Evolutionary conservation across 2,113 vertebrate species (phyloP).

Genomic region (Alaudala cheleensis): DNA sequence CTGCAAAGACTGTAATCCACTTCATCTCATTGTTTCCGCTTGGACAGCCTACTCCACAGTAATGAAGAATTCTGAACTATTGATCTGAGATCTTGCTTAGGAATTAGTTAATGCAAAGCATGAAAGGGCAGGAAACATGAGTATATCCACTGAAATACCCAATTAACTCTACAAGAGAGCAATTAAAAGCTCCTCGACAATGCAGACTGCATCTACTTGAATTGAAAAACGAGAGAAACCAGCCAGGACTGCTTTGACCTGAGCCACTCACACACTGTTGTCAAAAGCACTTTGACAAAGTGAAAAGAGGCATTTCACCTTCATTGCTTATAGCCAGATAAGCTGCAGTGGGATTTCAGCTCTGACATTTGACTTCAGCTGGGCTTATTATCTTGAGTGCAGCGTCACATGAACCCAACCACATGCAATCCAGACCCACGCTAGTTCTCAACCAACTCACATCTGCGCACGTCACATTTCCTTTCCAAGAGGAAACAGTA

Average conservation of each 20-base stretch:
- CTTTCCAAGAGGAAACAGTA: neutral
- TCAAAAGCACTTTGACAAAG: neutral
- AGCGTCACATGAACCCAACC: neutral
- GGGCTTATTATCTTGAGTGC: neutral
- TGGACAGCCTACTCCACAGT: neutral
- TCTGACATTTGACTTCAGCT: constrained; percentile 1
- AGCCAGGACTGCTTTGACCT: neutral
- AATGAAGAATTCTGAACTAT: neutral
- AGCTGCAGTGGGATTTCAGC: neutral
- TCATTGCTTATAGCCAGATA: neutral
- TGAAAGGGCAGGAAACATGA: neutral
- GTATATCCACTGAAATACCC: neutral
- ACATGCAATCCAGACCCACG: neutral
- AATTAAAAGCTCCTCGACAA: neutral
- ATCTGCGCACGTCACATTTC: neutral
- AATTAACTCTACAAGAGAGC: neutral
- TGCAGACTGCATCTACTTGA: neutral
- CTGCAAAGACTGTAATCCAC: neutral
- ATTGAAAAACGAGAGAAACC: neutral
- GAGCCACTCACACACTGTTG: neutral
- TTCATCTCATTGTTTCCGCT: neutral
- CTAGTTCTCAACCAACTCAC: neutral
- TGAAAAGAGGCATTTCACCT: neutral
- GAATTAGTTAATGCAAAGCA: neutral
- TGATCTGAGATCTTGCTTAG: neutral